Evolutionary conservation across 2,797 vertebrate genomes (phyloP).

Genomic region (Ctenopoma kingsleyae): DNA sequence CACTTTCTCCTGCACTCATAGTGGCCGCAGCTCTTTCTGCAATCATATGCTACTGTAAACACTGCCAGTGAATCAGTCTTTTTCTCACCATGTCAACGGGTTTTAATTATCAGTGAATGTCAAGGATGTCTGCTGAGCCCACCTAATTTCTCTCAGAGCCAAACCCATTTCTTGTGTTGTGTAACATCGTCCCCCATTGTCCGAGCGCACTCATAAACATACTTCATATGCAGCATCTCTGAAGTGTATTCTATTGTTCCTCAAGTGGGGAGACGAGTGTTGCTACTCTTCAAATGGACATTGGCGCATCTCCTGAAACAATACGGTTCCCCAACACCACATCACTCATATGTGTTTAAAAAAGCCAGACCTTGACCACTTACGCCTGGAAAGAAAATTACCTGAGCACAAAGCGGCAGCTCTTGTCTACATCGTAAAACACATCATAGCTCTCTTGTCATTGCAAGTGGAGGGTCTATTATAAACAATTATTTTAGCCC

Average conservation of each 20-base stretch:
- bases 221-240: slow-evolving; percentile 88
- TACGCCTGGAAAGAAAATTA: slow-evolving; percentile 93
- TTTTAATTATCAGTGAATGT: slow-evolving; percentile 81
- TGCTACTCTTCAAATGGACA: slow-evolving; percentile 93
- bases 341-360: slow-evolving; percentile 90
- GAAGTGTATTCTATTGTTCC: slow-evolving; percentile 96
- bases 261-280: slow-evolving; percentile 95
- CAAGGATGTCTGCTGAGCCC: slow-evolving; percentile 75
- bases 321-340: slow-evolving; percentile 89
- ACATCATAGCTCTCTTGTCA: slow-evolving; percentile 90
- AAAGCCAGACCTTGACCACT: slow-evolving; percentile 92
- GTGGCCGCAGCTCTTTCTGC: slow-evolving; percentile 51
- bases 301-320: slow-evolving; percentile 94
- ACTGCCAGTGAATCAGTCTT: slow-evolving; percentile 64
- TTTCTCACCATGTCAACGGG: slow-evolving; percentile 68
- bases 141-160: slow-evolving; percentile 67
- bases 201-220: slow-evolving; percentile 77
- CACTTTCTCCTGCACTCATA: slow-evolving; percentile 62
- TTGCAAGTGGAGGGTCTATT: slow-evolving; percentile 93
- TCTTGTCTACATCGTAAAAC: slow-evolving; percentile 86
- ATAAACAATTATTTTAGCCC: slow-evolving; percentile 94
- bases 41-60: slow-evolving; percentile 63
- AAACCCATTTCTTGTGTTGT: slow-evolving; percentile 80
- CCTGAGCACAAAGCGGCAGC: slow-evolving; percentile 92
- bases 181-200: slow-evolving; percentile 75